These are phyloP conservation scores for Bufo gargarizans DNA, from an alignment of 2,113 vertebrate genomes.

Conservation along the genomic window DNA sequence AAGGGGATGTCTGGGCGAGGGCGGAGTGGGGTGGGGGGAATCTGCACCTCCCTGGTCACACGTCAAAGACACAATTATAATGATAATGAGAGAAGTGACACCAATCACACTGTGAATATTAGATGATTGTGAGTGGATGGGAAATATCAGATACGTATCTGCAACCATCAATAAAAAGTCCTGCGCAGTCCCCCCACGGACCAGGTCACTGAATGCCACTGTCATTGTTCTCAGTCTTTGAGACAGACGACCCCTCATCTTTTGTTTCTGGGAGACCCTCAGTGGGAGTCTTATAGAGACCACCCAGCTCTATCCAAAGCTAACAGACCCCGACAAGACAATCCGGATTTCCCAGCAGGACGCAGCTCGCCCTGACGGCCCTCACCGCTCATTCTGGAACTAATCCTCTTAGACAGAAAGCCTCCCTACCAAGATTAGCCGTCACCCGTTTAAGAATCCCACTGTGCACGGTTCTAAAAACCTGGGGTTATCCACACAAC, in stretches of 20 bases:
- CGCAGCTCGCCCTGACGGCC: no score
- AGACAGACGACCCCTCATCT: no score
- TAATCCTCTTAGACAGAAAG: constrained; percentile 36
- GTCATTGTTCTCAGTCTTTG: no score
- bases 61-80: neutral
- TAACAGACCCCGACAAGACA: neutral
- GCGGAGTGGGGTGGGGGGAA: no score
- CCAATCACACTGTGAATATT: neutral
- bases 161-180: neutral
- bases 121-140: no score
- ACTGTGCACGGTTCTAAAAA: no score
- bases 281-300: neutral
- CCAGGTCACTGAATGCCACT: no score
- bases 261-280: neutral
- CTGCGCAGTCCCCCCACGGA: no score
- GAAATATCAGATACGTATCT: neutral
- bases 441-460: neutral
- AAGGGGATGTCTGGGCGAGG: no score
- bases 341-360: neutral
- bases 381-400: neutral
- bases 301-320: neutral
- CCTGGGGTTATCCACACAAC: no score
- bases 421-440: neutral
- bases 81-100: neutral
- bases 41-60: no score